Evolutionary conservation across 2,797 vertebrate species (phyloP).

Genomic region (Gastrophryne carolinensis): DNA sequence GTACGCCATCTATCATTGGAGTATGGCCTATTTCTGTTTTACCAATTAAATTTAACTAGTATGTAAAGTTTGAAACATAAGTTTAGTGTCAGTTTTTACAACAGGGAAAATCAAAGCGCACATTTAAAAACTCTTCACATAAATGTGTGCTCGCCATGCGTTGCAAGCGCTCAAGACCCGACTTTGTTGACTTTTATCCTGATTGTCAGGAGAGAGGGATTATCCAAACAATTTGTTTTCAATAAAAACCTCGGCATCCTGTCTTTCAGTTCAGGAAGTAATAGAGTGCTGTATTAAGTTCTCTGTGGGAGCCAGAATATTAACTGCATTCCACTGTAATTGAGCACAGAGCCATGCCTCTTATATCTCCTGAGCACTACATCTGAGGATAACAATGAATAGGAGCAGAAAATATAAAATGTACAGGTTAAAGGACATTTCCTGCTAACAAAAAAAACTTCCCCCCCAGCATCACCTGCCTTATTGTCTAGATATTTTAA

Average conservation of each 20-base stretch:
- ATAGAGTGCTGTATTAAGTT: slow-evolving; percentile 40
- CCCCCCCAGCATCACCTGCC: too few species aligned
- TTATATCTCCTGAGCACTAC: neutral
- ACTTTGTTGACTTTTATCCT: slow-evolving; percentile 24
- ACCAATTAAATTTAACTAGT: neutral
- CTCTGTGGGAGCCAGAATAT: slow-evolving; percentile 46
- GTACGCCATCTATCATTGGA: neutral
- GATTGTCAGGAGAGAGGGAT: slow-evolving; percentile 39
- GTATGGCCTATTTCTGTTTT: neutral
- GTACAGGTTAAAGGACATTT: too few species aligned
- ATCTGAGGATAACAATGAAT: neutral
- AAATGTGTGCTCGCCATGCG: slow-evolving; percentile 1
- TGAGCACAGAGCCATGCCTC: slow-evolving; percentile 29
- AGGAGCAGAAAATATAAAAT: slow-evolving; percentile 1
- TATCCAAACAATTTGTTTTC: slow-evolving; percentile 53
- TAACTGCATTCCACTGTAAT: slow-evolving; percentile 49
- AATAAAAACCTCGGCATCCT: slow-evolving; percentile 50
- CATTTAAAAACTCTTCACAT: slow-evolving; percentile 10
- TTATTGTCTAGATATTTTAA: too few species aligned
- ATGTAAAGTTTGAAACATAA: neutral
- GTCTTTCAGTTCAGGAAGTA: slow-evolving; percentile 44
- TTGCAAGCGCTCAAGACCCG: neutral
- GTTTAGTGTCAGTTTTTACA: slow-evolving; percentile 11
- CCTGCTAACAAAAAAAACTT: too few species aligned
- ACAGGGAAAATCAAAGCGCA: neutral